These are phyloP conservation scores for Danio albolineatus DNA, from an alignment of 2,797 vertebrate species.

Conservation along the genomic window DNA sequence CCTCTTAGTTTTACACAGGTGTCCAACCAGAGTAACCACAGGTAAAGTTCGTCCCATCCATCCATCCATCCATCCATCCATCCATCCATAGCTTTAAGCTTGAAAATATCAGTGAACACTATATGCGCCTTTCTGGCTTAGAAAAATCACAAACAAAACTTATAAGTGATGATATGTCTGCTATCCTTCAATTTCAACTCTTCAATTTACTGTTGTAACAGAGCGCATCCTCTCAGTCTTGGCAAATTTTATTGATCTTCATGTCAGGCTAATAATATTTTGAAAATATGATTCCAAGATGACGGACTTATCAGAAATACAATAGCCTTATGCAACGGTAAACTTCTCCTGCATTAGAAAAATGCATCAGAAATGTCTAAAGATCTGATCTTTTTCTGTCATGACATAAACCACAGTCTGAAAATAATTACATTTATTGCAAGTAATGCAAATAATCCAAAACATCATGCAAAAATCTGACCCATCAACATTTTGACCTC, in stretches of 20 bases:
- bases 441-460: not conserved
- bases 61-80: no score
- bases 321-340: not conserved
- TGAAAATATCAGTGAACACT: no score
- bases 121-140: no score
- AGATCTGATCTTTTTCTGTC: not conserved
- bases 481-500: not conserved
- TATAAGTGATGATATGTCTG: not conserved
- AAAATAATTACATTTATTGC: not conserved
- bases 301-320: not conserved
- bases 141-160: not conserved
- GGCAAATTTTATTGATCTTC: not conserved
- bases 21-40: constrained; percentile 21
- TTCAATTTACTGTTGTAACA: not conserved
- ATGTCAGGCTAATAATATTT: not conserved
- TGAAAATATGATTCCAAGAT: not conserved
- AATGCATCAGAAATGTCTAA: not conserved
- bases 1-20: constrained; percentile 3
- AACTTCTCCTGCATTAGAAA: not conserved
- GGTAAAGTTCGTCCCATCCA: not conserved
- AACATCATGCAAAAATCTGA: not conserved
- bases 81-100: no score
- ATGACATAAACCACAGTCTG: not conserved
- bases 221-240: not conserved
- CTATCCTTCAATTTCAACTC: no score